A percentile compares a stretch with the other conserved stretches of the same genome.
Conservation (phyloP, 92 coral and sea anemone species). For the Epizoanthus fatuus region DNA sequence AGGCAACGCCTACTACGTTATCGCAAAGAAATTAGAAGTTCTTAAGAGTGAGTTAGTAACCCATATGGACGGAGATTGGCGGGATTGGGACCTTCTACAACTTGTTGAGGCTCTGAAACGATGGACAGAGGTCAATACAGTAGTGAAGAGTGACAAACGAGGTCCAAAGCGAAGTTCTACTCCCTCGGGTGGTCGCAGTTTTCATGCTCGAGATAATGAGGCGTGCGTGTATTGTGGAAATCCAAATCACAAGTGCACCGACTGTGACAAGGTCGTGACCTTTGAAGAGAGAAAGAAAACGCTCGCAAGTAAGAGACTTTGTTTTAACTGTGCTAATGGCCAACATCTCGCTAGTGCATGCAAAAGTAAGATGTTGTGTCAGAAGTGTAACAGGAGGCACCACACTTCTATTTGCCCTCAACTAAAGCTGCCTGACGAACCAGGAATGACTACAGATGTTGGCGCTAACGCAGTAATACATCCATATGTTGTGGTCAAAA, state of each 20-base stretch:
- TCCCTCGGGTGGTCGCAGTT: not conserved
- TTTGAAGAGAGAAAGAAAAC: constrained; percentile 40
- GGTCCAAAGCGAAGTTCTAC: not conserved
- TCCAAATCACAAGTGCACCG: constrained; percentile 34
- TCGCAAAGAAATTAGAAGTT: constrained; percentile 5
- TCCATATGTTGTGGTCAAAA: constrained; percentile 72
- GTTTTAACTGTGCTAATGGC: constrained; percentile 57
- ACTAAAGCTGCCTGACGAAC: constrained; percentile 29
- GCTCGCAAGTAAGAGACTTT: constrained; percentile 44
- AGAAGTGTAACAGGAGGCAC: constrained; percentile 33
- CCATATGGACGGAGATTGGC: constrained; percentile 28
- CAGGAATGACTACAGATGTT: constrained; percentile 72
- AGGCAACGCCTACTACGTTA: constrained; percentile 6
- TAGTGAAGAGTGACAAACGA: constrained; percentile 23
- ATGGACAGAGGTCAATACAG: constrained; percentile 13
- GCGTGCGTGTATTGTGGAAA: constrained; percentile 51
- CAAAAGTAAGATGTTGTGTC: constrained; percentile 61
- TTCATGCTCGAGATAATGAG: constrained; percentile 6
- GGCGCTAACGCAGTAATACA: constrained; percentile 65
- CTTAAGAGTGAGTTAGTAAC: constrained; percentile 23
- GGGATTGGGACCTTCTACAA: constrained; percentile 20
- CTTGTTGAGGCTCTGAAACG: constrained; percentile 11
- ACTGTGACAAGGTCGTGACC: constrained; percentile 22
- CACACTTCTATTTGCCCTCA: constrained; percentile 49
- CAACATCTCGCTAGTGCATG: constrained; percentile 42